phyloP scores from a whole-genome alignment of 2,888 invertebrate genomes.

The Eupithecia pulchellata region DNA sequence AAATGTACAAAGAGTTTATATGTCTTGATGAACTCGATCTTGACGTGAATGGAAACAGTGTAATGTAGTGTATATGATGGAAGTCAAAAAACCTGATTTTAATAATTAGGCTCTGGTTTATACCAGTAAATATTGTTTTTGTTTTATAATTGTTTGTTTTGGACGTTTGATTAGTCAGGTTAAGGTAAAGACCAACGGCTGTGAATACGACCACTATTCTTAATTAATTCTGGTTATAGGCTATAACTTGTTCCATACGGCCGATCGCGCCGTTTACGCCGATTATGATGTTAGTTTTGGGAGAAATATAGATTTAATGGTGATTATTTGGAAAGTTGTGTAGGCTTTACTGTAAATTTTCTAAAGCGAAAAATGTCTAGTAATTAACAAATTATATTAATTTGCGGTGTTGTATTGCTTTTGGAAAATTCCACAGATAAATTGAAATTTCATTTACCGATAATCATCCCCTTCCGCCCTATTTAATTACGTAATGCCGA shows the following conservation, averaged over 20 bases:
- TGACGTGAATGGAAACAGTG: not conserved
- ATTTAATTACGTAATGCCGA: not conserved
- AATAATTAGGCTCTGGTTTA: not conserved
- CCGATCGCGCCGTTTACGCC: constrained; percentile 36
- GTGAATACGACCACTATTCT: constrained; percentile 33
- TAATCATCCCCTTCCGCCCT: not conserved
- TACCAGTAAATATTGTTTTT: no score
- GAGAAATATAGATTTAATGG: constrained; percentile 31
- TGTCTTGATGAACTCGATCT: not conserved
- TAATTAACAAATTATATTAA: not conserved
- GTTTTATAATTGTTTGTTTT: not conserved
- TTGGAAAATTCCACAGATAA: not conserved
- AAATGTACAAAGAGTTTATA: not conserved
- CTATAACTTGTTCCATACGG: constrained; percentile 47
- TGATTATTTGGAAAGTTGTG: constrained; percentile 12
- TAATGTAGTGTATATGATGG: not conserved
- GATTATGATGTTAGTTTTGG: constrained; percentile 36
- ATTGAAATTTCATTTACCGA: not conserved
- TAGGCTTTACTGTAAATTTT: not conserved
- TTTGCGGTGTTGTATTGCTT: not conserved
- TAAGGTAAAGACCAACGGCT: constrained; percentile 1
- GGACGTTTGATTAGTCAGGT: not conserved
- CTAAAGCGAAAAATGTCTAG: no score
- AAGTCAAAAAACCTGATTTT: not conserved
- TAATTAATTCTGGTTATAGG: constrained; percentile 49